These are phyloP conservation scores for Coregonus clupeaformis DNA, from an alignment of 2,113 vertebrate species.

Conservation along the genomic window DNA sequence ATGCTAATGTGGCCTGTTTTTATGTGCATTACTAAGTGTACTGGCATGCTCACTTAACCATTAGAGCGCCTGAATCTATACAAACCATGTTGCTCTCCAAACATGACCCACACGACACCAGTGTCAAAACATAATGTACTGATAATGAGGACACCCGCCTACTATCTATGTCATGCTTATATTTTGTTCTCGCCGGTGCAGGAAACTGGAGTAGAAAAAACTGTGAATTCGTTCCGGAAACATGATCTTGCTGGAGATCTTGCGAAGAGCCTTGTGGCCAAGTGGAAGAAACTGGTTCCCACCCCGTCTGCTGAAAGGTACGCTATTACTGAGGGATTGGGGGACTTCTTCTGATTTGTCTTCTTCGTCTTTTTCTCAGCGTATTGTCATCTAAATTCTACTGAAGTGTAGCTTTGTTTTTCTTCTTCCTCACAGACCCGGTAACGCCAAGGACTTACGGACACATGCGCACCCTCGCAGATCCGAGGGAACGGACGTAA, in stretches of 20 bases:
- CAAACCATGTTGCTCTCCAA: not conserved
- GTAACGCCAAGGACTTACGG: constrained; percentile 60
- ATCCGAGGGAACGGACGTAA: constrained; percentile 54
- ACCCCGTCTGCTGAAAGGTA: constrained; percentile 82
- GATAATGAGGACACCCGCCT: not conserved
- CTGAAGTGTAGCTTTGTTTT: not conserved
- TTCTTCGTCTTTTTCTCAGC: not conserved
- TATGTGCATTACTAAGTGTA: not conserved
- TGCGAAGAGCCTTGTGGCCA: constrained; percentile 87
- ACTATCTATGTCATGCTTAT: not conserved
- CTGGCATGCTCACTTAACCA: not conserved
- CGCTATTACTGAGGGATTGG: not conserved
- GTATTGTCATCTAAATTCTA: not conserved
- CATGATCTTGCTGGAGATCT: constrained; percentile 84
- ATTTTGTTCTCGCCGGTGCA: constrained; percentile 41
- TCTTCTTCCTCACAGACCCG: constrained; percentile 45
- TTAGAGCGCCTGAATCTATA: not conserved
- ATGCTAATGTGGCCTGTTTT: not conserved
- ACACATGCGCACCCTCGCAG: constrained; percentile 51
- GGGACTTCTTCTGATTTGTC: not conserved
- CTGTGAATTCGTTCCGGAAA: constrained; percentile 95
- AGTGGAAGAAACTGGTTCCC: constrained; percentile 96
- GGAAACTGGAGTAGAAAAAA: constrained; percentile 95
- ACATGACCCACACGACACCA: not conserved
- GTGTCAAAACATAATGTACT: not conserved